phyloP scores from a whole-genome alignment of 2,797 vertebrate genomes.

The Ctenopoma multispine region DNA sequence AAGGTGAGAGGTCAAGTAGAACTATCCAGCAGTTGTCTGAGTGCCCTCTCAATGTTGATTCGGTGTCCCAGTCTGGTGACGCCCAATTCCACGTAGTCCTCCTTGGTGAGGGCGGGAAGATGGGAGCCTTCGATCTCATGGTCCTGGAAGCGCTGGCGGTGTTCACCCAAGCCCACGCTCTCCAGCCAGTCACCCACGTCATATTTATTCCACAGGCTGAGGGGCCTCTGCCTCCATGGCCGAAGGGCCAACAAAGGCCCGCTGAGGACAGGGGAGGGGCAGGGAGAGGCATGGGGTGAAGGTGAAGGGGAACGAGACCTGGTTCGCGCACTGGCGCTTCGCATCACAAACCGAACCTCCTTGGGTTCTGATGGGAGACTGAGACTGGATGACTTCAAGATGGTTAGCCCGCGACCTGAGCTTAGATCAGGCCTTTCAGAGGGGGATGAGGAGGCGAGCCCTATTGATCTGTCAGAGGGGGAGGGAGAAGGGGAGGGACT shows the following conservation, averaged over 20 bases:
- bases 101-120: slow-evolving; percentile 96
- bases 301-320: slow-evolving; percentile 90
- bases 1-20: slow-evolving; percentile 76
- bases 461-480: slow-evolving; percentile 89
- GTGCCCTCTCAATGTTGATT: slow-evolving; percentile 98
- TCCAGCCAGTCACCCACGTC: slow-evolving; percentile 99
- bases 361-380: slow-evolving; percentile 98
- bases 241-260: slow-evolving; percentile 89
- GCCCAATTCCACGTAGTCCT: slow-evolving; percentile 97
- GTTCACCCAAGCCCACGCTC: slow-evolving; percentile 96
- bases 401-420: slow-evolving; percentile 85
- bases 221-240: slow-evolving; percentile 96
- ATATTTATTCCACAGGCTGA: slow-evolving; percentile 97
- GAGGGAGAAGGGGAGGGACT: slow-evolving; percentile 95
- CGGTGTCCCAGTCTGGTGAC: slow-evolving; percentile 97
- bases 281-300: slow-evolving; percentile 85
- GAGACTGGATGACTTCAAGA: slow-evolving; percentile 98
- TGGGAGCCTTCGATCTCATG: slow-evolving; percentile 98
- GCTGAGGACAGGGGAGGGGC: slow-evolving; percentile 87
- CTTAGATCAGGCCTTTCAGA: slow-evolving; percentile 76
- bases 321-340: slow-evolving; percentile 94
- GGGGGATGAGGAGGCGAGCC: slow-evolving; percentile 72
- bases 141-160: slow-evolving; percentile 96
- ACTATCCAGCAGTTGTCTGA: slow-evolving; percentile 94
- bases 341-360: slow-evolving; percentile 97